A percentile compares a stretch with the other conserved stretches of the same genome.
phyloP scores from a whole-genome alignment of 2,888 invertebrate species.

The Archips crataeganus region DNA sequence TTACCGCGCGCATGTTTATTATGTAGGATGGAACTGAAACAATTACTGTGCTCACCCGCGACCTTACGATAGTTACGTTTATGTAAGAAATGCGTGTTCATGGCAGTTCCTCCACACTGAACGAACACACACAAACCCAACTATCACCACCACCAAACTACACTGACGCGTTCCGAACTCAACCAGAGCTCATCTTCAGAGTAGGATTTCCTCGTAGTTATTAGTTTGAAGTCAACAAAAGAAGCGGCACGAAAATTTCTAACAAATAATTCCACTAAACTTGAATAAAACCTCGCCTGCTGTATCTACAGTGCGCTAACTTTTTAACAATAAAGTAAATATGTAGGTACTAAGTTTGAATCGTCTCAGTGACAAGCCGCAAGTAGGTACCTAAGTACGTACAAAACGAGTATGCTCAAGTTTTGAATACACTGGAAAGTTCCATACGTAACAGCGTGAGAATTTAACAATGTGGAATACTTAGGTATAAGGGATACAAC shows the following conservation, averaged over 20 bases:
- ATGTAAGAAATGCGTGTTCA: too few relatives aligned
- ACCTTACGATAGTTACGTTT: too few relatives aligned
- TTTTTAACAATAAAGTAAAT: slow-evolving; percentile 60
- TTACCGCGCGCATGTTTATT: too few relatives aligned
- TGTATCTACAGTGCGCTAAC: slow-evolving; percentile 45
- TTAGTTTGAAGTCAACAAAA: background rate
- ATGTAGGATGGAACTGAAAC: too few relatives aligned
- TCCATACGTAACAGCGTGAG: slow-evolving; percentile 43
- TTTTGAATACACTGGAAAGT: slow-evolving; percentile 54
- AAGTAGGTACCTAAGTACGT: slow-evolving; percentile 47
- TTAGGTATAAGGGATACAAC: slow-evolving; percentile 1
- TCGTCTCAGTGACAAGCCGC: slow-evolving; percentile 59
- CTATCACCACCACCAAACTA: too few relatives aligned
- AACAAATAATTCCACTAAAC: background rate
- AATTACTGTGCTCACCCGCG: too few relatives aligned
- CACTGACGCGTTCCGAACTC: too few relatives aligned
- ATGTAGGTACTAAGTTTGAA: slow-evolving; percentile 44
- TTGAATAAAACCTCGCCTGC: background rate
- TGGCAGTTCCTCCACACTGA: too few relatives aligned
- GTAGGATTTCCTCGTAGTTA: too few relatives aligned
- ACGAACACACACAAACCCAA: too few relatives aligned
- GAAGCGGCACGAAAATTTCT: background rate
- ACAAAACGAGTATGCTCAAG: slow-evolving; percentile 52
- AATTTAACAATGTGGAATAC: slow-evolving; percentile 13
- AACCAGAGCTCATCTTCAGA: too few relatives aligned